phyloP scores from a whole-genome alignment of 2,888 invertebrate genomes.

The Tuberolachnus salignus region DNA sequence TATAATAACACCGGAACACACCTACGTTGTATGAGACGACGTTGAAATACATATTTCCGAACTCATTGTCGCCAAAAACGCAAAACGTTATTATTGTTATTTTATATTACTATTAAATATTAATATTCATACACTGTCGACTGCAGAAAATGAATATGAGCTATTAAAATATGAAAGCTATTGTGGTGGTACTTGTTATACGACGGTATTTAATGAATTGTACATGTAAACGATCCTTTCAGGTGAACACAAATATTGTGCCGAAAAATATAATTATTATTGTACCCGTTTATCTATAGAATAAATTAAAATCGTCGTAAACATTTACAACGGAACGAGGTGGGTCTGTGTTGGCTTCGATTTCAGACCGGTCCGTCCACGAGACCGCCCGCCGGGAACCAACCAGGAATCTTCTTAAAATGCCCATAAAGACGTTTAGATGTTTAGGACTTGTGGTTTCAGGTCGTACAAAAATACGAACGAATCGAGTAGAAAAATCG shows the following conservation, averaged over 20 bases:
- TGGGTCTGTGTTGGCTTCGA: too few relatives aligned
- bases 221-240: constrained; percentile 7
- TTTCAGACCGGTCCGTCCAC: too few relatives aligned
- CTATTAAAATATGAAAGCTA: neutral
- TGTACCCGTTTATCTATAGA: neutral
- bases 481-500: too few relatives aligned
- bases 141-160: constrained; percentile 1
- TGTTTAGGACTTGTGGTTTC: too few relatives aligned
- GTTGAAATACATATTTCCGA: neutral
- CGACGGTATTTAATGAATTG: constrained; percentile 1
- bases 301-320: neutral
- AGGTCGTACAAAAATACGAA: too few relatives aligned
- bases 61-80: constrained; percentile 20
- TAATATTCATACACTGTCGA: neutral
- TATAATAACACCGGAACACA: neutral
- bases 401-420: too few relatives aligned
- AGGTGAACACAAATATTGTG: neutral
- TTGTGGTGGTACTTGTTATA: neutral
- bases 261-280: neutral
- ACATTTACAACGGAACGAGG: too few relatives aligned
- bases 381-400: too few relatives aligned
- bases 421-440: too few relatives aligned
- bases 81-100: neutral
- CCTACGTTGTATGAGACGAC: neutral
- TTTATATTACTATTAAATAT: neutral